Evolutionary conservation across 2,797 vertebrate genomes (phyloP).

Genomic region (Alectoris magna): DNA sequence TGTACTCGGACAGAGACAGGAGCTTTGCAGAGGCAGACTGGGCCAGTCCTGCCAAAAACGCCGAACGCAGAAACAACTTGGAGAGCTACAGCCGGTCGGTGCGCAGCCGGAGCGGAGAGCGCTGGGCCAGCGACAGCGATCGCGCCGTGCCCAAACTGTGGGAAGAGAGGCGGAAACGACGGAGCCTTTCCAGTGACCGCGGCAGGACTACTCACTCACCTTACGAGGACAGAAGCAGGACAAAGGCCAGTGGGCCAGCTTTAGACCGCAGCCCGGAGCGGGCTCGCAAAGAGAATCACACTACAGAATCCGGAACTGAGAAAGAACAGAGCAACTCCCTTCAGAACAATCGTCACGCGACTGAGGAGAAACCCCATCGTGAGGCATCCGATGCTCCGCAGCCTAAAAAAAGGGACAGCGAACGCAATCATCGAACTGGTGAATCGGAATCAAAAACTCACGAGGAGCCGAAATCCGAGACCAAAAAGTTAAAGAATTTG

Average conservation of each 20-base stretch:
- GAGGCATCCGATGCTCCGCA: slow-evolving; percentile 77
- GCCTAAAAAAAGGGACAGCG: slow-evolving; percentile 80
- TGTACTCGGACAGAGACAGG: slow-evolving; percentile 88
- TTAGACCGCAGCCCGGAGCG: slow-evolving; percentile 90
- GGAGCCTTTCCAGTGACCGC: slow-evolving; percentile 86
- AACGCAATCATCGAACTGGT: slow-evolving; percentile 84
- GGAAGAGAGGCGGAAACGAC: slow-evolving; percentile 87
- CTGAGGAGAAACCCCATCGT: slow-evolving; percentile 81
- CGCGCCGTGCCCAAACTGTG: slow-evolving; percentile 78
- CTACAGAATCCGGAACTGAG: slow-evolving; percentile 87
- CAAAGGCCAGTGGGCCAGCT: slow-evolving; percentile 82
- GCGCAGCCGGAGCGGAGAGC: slow-evolving; percentile 91
- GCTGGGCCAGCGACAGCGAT: slow-evolving; percentile 88
- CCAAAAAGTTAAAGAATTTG: slow-evolving; percentile 84
- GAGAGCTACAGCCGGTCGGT: slow-evolving; percentile 87
- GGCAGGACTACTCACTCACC: slow-evolving; percentile 79
- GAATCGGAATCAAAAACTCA: slow-evolving; percentile 79
- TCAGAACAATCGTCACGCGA: slow-evolving; percentile 82
- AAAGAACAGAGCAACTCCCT: slow-evolving; percentile 82
- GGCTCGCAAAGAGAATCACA: slow-evolving; percentile 86
- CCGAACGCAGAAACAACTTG: slow-evolving; percentile 85
- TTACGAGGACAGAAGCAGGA: slow-evolving; percentile 84
- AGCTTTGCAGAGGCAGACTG: slow-evolving; percentile 87
- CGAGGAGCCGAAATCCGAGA: slow-evolving; percentile 80
- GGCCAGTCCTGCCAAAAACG: slow-evolving; percentile 87